phyloP scores from a whole-genome alignment of 2,113 vertebrate genomes.

The Sphaerodactylus townsendi region DNA sequence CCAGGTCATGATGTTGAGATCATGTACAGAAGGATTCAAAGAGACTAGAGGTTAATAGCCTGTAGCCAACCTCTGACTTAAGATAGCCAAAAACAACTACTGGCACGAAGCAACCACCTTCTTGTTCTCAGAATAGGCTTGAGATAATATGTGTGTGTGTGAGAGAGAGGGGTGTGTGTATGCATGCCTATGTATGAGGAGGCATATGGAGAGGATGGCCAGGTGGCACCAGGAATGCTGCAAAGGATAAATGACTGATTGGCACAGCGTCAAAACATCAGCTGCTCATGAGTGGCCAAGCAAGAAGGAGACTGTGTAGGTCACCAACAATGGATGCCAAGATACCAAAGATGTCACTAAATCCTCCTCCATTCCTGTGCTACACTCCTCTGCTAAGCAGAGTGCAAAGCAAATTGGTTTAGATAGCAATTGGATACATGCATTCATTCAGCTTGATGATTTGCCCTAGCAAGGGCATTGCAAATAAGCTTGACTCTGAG shows the following conservation, averaged over 20 bases:
- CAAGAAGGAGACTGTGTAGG: background rate
- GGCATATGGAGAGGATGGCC: background rate
- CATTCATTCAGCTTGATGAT: background rate
- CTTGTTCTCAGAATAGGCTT: background rate
- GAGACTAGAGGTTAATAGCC: background rate
- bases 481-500: background rate
- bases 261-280: background rate
- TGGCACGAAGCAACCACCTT: background rate
- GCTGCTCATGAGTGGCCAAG: background rate
- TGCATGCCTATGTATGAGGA: background rate
- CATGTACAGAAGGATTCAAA: background rate
- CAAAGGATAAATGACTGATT: background rate
- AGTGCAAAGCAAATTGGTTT: background rate
- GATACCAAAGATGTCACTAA: background rate
- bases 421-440: background rate
- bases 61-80: slow-evolving; percentile 11
- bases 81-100: background rate
- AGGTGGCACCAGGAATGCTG: background rate
- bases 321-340: background rate
- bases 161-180: too few relatives aligned
- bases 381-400: too few relatives aligned
- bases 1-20: background rate
- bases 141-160: background rate
- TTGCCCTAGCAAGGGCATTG: background rate
- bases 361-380: background rate